Conservation (phyloP, 2,888 invertebrate genomes). For the Acleris cristana region DNA sequence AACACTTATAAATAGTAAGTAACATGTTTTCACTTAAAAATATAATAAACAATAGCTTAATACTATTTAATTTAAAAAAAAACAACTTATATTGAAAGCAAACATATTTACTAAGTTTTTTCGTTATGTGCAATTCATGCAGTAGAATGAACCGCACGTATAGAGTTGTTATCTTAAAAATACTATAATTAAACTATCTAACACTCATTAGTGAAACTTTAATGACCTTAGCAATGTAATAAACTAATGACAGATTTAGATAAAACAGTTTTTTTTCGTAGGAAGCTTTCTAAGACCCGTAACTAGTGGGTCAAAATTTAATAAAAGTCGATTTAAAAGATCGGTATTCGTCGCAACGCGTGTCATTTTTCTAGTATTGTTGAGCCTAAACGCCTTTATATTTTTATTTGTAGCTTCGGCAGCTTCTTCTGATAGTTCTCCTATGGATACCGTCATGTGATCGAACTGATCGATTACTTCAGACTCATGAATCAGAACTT, state of each 20-base stretch:
- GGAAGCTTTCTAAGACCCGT: background rate
- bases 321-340: no score
- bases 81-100: background rate
- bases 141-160: background rate
- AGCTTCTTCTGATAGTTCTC: constrained; percentile 25
- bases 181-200: background rate
- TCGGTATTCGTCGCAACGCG: background rate
- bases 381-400: constrained; percentile 12
- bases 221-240: no score
- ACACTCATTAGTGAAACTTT: no score
- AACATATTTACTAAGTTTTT: background rate
- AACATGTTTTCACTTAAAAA: no score
- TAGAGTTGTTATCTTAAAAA: background rate
- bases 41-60: no score
- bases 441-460: constrained; percentile 6
- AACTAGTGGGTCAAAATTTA: background rate
- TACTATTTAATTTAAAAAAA: no score
- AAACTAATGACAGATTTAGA: background rate
- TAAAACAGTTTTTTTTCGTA: background rate
- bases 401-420: constrained; percentile 18
- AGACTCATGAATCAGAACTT: background rate
- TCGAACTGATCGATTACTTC: constrained; percentile 2
- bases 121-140: background rate
- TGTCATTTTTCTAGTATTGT: constrained; percentile 19
- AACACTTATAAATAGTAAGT: no score